Conservation (phyloP, 92 coral and sea anemone species). For the Bergia puertoricense region DNA sequence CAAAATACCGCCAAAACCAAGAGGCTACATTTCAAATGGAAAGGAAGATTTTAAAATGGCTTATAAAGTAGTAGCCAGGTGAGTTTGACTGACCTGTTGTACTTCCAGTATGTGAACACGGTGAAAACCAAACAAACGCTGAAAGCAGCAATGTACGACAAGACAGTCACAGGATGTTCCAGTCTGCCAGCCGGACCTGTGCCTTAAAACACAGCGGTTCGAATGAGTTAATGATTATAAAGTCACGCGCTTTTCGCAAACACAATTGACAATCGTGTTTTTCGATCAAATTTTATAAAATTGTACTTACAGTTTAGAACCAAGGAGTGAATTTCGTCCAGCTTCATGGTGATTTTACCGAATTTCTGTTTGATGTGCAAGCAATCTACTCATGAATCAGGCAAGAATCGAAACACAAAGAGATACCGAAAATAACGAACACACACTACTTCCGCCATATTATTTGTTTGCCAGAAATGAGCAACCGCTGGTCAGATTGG, state of each 20-base stretch:
- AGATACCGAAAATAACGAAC: background rate
- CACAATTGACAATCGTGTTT: too few relatives aligned
- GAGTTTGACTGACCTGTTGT: conserved; percentile 53
- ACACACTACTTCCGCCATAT: background rate
- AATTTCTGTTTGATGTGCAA: background rate
- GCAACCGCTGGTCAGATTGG: background rate
- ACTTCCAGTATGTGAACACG: conserved; percentile 46
- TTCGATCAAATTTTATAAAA: background rate
- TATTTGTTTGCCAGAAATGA: background rate
- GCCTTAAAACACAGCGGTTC: background rate
- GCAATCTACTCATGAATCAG: background rate
- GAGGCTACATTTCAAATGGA: too few relatives aligned
- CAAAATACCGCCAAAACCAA: too few relatives aligned
- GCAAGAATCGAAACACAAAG: background rate
- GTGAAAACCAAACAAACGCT: conserved; percentile 35
- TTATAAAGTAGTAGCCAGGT: too few relatives aligned
- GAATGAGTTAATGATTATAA: background rate
- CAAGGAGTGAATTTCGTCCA: conserved; percentile 37
- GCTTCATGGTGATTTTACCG: background rate
- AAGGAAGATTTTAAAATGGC: too few relatives aligned
- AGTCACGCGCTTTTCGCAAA: background rate
- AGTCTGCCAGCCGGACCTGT: background rate
- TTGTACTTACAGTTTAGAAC: conserved; percentile 46
- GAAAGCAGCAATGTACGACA: conserved; percentile 22
- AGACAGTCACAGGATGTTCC: conserved; percentile 47